Evolutionary conservation across 2,888 invertebrate genomes (phyloP).

Genomic region (Agonopterix alstromeriana): DNA sequence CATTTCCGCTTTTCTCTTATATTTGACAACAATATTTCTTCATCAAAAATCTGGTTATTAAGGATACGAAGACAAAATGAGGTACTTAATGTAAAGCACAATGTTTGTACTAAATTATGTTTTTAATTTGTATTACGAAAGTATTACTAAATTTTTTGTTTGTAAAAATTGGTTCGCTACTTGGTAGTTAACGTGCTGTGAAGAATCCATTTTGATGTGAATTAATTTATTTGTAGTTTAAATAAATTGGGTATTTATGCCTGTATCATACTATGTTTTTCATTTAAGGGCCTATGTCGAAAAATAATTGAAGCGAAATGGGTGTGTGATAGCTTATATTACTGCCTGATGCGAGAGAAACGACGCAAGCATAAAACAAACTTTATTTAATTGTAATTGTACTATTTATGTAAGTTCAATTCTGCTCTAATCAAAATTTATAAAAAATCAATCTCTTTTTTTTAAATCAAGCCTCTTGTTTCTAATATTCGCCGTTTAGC

Average conservation of each 20-base stretch:
- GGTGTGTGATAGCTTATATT: too few relatives aligned
- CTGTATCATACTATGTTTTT: not conserved
- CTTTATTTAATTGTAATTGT: too few relatives aligned
- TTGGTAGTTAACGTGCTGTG: constrained; percentile 7
- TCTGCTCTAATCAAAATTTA: too few relatives aligned
- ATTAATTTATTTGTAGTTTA: constrained; percentile 18
- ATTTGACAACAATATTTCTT: not conserved
- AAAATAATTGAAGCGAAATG: too few relatives aligned
- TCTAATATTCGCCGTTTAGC: too few relatives aligned
- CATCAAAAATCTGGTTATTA: not conserved
- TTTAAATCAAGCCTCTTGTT: too few relatives aligned
- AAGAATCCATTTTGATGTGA: constrained; percentile 9
- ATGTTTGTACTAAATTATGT: constrained; percentile 11
- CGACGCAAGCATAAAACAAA: too few relatives aligned
- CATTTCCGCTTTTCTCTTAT: too few relatives aligned
- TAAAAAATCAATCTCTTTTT: too few relatives aligned
- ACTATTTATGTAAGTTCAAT: too few relatives aligned
- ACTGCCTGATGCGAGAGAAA: too few relatives aligned
- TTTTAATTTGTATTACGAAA: constrained; percentile 4
- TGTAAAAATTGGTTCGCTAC: not conserved
- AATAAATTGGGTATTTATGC: constrained; percentile 7
- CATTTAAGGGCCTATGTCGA: too few relatives aligned
- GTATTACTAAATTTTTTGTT: constrained; percentile 8
- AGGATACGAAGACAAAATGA: constrained; percentile 9
- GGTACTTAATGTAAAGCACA: constrained; percentile 31